These are phyloP conservation scores for Tenthredo mesomela DNA, from an alignment of 2,888 invertebrate species.

Conservation along the genomic window DNA sequence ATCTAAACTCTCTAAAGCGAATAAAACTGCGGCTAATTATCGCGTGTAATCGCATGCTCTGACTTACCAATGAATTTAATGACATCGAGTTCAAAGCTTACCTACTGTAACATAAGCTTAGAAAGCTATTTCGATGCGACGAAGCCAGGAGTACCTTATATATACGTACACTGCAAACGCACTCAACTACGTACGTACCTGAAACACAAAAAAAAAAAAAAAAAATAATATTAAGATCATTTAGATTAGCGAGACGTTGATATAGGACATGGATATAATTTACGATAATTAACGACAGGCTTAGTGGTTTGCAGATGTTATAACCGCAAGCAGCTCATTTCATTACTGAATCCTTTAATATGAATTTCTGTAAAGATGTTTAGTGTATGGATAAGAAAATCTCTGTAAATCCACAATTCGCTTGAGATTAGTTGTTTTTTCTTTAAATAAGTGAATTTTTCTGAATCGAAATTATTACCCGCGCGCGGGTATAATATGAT, in stretches of 20 bases:
- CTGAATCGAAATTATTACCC: background rate
- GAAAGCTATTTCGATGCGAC: conserved; percentile 9
- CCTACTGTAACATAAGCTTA: background rate
- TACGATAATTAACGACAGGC: conserved; percentile 36
- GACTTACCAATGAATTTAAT: conserved; percentile 40
- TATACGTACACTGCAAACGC: background rate
- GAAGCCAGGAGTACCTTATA: background rate
- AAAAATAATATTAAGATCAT: conserved; percentile 42
- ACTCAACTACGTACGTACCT: conserved; percentile 41
- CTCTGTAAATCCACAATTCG: background rate
- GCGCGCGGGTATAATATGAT: background rate
- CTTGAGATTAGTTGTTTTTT: background rate
- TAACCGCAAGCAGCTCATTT: background rate
- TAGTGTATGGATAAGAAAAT: background rate
- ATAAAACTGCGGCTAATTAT: conserved; percentile 19
- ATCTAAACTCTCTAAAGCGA: background rate
- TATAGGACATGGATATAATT: conserved; percentile 36
- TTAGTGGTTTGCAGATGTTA: background rate
- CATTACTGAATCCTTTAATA: background rate
- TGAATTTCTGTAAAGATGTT: background rate
- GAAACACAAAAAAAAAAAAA: conserved; percentile 31
- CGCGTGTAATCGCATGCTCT: background rate
- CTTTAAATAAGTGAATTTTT: background rate
- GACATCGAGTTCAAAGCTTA: conserved; percentile 40
- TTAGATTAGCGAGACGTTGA: conserved; percentile 34